Base-by-base conservation (phyloP, 2,113 vertebrate genomes). In the Sander lucioperca region DNA sequence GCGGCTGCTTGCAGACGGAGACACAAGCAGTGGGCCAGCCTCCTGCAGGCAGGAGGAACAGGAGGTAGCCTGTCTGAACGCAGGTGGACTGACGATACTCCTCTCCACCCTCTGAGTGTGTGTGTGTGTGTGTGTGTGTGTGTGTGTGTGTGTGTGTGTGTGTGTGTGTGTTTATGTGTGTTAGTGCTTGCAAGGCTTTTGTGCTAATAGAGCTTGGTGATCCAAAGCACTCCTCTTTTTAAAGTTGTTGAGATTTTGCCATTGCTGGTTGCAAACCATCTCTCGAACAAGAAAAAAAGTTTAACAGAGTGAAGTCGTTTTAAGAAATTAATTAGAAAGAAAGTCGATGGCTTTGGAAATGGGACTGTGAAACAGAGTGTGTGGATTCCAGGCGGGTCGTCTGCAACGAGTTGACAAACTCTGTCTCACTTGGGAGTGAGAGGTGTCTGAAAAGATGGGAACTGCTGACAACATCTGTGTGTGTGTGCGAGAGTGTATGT, bases 381-480 rank as follows among this genome's bases (percentile, higher is more conserved):
- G 86, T 77, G 39, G 77, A 79, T 86, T 83, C 71, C 66, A 72
- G 68, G 69, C 57, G 67, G 79, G 77, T 72, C 79, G 88, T 75
- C 84, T 90, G 82, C 84, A 85, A 80, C 48, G 43, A 80, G 85
- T 86, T 90, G 91, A 93, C 90, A 91, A 91, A 92, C 79, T 91
- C 83, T 70, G 71, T 88, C 86, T 92, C 92, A 88, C 90, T 90
- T 81, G 77, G 84, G 93, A 93, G 91, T 91, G 91, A 92, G 86
- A 93, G 83, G 91, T 93, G 93, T 92, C 91, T 91, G 92, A 89
- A 85, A 92, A 91, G 91, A 93, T 88, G 83, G 91, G 88, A 91
- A 90, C 84, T 87, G 91, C 80, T 91, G 90, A 93, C 90, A 88
- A 81, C 90, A 88, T 94, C 76, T 88, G 85, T 74, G 86, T 72